These are phyloP conservation scores for Cacoxenus indagator DNA, from an alignment of 2,888 invertebrate species.

Conservation along the genomic window DNA sequence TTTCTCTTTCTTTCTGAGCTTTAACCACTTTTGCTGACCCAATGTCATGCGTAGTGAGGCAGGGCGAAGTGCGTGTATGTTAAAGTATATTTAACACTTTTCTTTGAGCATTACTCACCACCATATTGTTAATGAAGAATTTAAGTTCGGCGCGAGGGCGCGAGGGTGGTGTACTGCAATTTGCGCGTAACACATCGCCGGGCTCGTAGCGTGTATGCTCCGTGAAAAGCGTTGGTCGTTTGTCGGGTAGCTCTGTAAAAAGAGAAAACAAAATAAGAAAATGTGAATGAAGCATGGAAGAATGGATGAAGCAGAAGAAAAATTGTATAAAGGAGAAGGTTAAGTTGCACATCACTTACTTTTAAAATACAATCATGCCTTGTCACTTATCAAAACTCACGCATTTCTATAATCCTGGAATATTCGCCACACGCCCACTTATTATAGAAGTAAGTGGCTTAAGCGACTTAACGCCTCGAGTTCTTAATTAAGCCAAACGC, in stretches of 20 bases:
- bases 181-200: constrained; percentile 81
- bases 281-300: no score
- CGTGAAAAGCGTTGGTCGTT: constrained; percentile 78
- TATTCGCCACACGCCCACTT: no score
- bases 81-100: no score
- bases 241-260: constrained; percentile 80
- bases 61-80: neutral
- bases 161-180: constrained; percentile 85
- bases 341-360: no score
- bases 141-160: constrained; percentile 81
- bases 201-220: constrained; percentile 82
- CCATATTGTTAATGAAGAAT: constrained; percentile 82
- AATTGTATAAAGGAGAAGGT: no score
- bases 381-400: no score
- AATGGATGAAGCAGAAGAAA: no score
- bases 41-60: constrained; percentile 8
- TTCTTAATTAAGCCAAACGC: constrained; percentile 63
- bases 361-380: no score
- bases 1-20: no score
- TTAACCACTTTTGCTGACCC: constrained; percentile 30
- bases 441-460: no score
- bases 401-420: no score
- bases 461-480: no score
- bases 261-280: constrained; percentile 27
- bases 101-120: constrained; percentile 75